phyloP scores from a whole-genome alignment of 2,888 invertebrate species.

The Pterostichus madidus region DNA sequence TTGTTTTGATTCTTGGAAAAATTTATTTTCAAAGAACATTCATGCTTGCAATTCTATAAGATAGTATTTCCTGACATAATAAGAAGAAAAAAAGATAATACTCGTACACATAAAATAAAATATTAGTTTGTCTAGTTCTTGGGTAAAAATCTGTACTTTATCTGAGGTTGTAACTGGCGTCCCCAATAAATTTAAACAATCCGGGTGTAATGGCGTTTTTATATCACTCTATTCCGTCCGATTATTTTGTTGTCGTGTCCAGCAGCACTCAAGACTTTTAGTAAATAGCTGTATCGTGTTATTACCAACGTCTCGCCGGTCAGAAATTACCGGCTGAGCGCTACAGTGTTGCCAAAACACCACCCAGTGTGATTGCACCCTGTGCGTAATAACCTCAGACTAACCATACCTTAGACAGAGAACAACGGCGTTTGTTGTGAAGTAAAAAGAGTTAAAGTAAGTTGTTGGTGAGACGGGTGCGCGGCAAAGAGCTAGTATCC shows the following conservation, averaged over 20 bases:
- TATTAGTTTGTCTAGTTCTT: not conserved
- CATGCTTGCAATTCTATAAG: no score
- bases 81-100: not conserved
- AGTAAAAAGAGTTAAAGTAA: no score
- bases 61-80: no score
- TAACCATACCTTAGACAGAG: no score
- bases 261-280: constrained; percentile 9
- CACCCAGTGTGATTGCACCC: constrained; percentile 11
- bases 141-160: constrained; percentile 15
- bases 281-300: constrained; percentile 26
- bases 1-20: no score
- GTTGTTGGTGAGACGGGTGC: no score
- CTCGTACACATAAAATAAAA: not conserved
- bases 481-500: no score
- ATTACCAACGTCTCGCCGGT: constrained; percentile 20
- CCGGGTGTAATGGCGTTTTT: constrained; percentile 32
- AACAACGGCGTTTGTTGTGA: no score
- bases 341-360: constrained; percentile 22
- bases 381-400: no score
- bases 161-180: not conserved
- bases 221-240: constrained; percentile 21
- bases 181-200: constrained; percentile 52
- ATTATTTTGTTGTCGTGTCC: constrained; percentile 28
- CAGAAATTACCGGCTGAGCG: constrained; percentile 13
- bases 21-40: no score